A percentile compares a stretch with the other conserved stretches of the same genome.
These are phyloP conservation scores for Pterostichus niger DNA, from an alignment of 2,888 invertebrate species.

Conservation along the genomic window DNA sequence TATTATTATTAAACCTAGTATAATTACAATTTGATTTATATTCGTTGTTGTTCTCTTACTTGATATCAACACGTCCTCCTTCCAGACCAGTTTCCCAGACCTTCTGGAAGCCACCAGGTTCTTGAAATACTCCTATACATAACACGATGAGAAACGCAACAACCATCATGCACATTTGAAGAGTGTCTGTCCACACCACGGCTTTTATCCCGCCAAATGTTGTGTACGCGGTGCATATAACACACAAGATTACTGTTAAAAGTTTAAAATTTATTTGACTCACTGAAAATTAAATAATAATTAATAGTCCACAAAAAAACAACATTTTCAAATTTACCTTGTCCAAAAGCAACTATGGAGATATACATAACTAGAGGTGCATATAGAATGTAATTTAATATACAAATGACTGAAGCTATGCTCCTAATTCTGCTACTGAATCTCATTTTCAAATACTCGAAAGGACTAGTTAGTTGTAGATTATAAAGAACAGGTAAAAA, in stretches of 20 bases:
- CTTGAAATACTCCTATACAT: slow-evolving; percentile 73
- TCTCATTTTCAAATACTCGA: slow-evolving; percentile 85
- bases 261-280: slow-evolving; percentile 82
- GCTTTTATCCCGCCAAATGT: too few relatives aligned
- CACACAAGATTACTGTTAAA: slow-evolving; percentile 82
- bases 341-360: too few relatives aligned
- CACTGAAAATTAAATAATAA: slow-evolving; percentile 77
- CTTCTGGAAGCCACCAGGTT: slow-evolving; percentile 60
- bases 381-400: too few relatives aligned
- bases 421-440: too few relatives aligned
- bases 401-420: too few relatives aligned
- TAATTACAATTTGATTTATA: too few relatives aligned
- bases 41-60: not conserved
- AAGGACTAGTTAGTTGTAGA: slow-evolving; percentile 84
- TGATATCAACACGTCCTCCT: slow-evolving; percentile 24
- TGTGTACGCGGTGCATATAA: too few relatives aligned
- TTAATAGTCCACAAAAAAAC: too few relatives aligned
- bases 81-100: not conserved
- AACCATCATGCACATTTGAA: too few relatives aligned
- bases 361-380: too few relatives aligned
- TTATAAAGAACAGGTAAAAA: slow-evolving; percentile 85
- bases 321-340: slow-evolving; percentile 75
- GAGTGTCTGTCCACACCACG: too few relatives aligned
- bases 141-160: slow-evolving; percentile 73
- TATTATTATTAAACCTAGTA: too few relatives aligned